Evolutionary conservation across 2,888 invertebrate genomes (phyloP).

Genomic region (Hesperia comma): DNA sequence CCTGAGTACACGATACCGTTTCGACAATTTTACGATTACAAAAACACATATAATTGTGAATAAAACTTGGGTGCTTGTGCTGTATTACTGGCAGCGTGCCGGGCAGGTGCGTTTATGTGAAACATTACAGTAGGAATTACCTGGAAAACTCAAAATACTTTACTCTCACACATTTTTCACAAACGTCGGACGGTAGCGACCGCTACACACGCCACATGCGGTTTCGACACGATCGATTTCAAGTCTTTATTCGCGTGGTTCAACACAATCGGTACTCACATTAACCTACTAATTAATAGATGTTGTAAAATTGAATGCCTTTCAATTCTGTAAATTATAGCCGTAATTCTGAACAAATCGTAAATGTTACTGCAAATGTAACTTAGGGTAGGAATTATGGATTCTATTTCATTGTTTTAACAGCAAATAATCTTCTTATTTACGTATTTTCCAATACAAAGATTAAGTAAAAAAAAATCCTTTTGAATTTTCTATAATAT

Average conservation of each 20-base stretch:
- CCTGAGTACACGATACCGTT: slow-evolving; percentile 73
- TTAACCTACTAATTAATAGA: neutral
- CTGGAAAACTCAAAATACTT: slow-evolving; percentile 68
- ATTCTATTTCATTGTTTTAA: too few species aligned
- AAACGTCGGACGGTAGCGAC: slow-evolving; percentile 44
- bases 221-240: neutral
- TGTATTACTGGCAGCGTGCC: slow-evolving; percentile 83
- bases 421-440: too few species aligned
- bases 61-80: slow-evolving; percentile 83
- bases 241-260: slow-evolving; percentile 19
- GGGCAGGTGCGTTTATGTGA: slow-evolving; percentile 83
- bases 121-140: slow-evolving; percentile 78
- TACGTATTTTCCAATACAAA: too few species aligned
- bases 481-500: too few species aligned
- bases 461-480: too few species aligned
- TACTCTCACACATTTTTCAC: slow-evolving; percentile 64
- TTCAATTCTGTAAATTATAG: neutral
- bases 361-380: too few species aligned
- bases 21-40: slow-evolving; percentile 80
- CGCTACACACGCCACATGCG: neutral
- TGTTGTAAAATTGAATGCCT: neutral
- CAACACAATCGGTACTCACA: neutral
- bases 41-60: slow-evolving; percentile 82
- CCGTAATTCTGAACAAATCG: neutral
- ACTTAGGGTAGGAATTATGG: too few species aligned